Percentiles rank a stretch among this genome's conserved stretches.
These are phyloP conservation scores for Herpetotheres cachinnans DNA, from an alignment of 2,113 vertebrate genomes.

Conservation along the genomic window DNA sequence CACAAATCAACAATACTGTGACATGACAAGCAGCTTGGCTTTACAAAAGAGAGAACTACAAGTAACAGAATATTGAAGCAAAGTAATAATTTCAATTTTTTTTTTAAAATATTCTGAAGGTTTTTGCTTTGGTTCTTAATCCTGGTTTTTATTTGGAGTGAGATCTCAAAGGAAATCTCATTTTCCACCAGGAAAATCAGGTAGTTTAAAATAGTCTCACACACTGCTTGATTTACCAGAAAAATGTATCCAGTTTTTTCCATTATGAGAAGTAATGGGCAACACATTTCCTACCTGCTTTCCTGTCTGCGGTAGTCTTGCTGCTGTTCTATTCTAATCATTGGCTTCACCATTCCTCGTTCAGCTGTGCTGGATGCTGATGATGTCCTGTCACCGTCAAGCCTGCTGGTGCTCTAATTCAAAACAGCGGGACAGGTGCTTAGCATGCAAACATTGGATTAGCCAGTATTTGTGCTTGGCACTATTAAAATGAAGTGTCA, in stretches of 20 bases:
- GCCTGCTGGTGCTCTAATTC: slow-evolving; percentile 84
- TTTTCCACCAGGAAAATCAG: neutral
- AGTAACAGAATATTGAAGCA: neutral
- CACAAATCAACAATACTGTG: neutral
- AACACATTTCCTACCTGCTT: slow-evolving; percentile 74
- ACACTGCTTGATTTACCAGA: neutral
- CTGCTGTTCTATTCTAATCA: slow-evolving; percentile 85
- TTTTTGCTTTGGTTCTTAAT: neutral
- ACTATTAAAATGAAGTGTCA: neutral
- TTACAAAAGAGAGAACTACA: neutral
- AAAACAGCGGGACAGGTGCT: neutral
- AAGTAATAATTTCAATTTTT: neutral
- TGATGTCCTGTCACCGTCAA: slow-evolving; percentile 84
- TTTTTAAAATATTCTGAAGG: neutral
- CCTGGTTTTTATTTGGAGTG: neutral
- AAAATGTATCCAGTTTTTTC: rapidly evolving
- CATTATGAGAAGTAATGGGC: neutral
- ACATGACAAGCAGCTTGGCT: neutral
- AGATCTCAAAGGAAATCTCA: neutral
- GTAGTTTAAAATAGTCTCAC: neutral
- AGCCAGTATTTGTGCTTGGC: neutral
- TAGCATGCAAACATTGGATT: neutral
- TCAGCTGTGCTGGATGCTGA: slow-evolving; percentile 69
- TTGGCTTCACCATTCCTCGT: slow-evolving; percentile 91
- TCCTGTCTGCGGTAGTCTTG: slow-evolving; percentile 79